Base-by-base conservation (phyloP, 2,888 invertebrate genomes). In the Clostera curtula region DNA sequence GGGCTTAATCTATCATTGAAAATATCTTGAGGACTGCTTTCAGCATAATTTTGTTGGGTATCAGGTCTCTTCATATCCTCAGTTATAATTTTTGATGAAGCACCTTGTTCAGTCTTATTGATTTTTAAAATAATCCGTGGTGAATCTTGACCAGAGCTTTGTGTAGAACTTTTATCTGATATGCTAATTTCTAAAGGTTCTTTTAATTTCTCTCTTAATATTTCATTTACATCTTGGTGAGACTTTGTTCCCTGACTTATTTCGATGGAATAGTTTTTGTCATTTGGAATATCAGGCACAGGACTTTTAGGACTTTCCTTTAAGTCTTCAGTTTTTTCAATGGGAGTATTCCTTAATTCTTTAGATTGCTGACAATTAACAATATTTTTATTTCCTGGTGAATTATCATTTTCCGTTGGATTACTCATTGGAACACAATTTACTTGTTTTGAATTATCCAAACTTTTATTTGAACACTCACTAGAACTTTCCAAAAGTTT, bases 111-210 rank as follows among this genome's bases (percentile, higher is more conserved):
- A 49, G 86, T 85, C 73, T 88, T 89, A 58, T 88, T 88, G 45
- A 89, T 88, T 70, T 89, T 89, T 49, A 89, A 70, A 43, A 88
- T 88, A 44, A 89, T 89, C 51, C 88, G 59, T 29, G 86, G 85
- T 13, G 85, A 86, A 52, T 84, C 84, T 64, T 83, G 83, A 21
- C 77, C 82, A 26, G 79, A 73, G 35, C 71, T 72, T 49, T 70
- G 71, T 59, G 61, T 68, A 11, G 63, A 47, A 18, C 62, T 33
- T 49, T 76, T 77, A 30, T 82, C 79, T 35, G 74, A 60, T 34
- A 80, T 69, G 34, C 61, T 68, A 24, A 85, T 80, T 67, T 85
- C 85, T 54, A 85, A 53, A n/a, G 85, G 83, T 45, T 73, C 75
- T 36, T 70, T 71, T 27, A 77, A 36, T 49, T 51, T 72, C 34